Evolutionary conservation across 2,888 invertebrate genomes (phyloP), one percentile per base, ranked within the genome.

Genomic region (Diplazon laetatorius): DNA sequence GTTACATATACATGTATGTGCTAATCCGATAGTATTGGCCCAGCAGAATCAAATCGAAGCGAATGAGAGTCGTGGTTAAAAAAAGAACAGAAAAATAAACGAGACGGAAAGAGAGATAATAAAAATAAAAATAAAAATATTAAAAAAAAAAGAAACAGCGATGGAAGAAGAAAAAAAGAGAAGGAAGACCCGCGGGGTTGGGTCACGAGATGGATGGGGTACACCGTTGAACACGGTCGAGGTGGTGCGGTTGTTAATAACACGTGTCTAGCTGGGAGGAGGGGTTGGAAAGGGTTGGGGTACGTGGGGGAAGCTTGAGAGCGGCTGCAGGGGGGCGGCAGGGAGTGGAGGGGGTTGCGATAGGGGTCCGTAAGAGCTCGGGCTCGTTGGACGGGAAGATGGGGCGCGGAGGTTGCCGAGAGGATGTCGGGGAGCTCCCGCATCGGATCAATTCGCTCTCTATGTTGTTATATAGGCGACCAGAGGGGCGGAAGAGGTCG

Each of bases 401-500:
- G 30, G 59, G 22, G 55, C 14, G 79, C 35, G 50, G 18, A 59
- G 62, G 59, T n/a, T n/a, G n/a, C n/a, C n/a, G n/a, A n/a, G n/a
- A 69, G 72, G 77, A 80, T 63, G 85, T 63, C 18, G 22, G 52
- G 25, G 52, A 25, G 12, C 39, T 71, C 22, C 30, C 83, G 84
- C 84, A 84, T 82, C 84, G 86, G 88, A 89, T 89, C 89, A 89
- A 89, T 89, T 88, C 87, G 84, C 84, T 83, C 84, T 84, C 76
- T 82, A 60, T 72, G 76, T 66, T 76, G 62, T 74, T 84, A 82
- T 84, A 82, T n/a, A n/a, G n/a, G n/a, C n/a, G n/a, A n/a, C n/a
- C n/a, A n/a, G n/a, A n/a, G n/a, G n/a, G n/a, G n/a, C n/a, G n/a
- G n/a, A n/a, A n/a, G n/a, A n/a, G n/a, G n/a, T n/a, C n/a, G n/a